phyloP scores from a whole-genome alignment of 2,113 vertebrate species.

The Pandion haliaetus region DNA sequence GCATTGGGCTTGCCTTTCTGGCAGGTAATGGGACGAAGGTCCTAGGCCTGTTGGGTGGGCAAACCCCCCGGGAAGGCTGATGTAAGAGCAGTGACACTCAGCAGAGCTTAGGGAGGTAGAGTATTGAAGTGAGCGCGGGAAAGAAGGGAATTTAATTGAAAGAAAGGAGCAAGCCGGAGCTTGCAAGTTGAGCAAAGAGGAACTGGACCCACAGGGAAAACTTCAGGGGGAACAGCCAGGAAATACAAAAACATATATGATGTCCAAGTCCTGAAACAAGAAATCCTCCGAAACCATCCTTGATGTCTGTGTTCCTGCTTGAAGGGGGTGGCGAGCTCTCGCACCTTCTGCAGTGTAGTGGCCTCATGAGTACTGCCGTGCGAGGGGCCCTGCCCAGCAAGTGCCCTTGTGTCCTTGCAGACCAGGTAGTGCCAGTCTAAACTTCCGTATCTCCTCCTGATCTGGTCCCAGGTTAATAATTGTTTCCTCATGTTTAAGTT shows the following conservation, averaged over 20 bases:
- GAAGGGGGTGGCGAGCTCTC: background rate
- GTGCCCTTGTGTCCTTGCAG: background rate
- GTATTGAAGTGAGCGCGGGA: background rate
- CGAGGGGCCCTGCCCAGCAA: background rate
- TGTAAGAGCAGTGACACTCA: too few relatives aligned
- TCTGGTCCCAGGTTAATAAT: constrained; percentile 35
- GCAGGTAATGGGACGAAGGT: background rate
- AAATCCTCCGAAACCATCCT: background rate
- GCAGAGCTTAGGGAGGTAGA: background rate
- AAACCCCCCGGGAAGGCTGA: background rate
- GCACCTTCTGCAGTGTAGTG: background rate
- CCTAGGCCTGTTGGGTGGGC: background rate
- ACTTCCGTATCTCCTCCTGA: background rate
- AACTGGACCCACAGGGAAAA: background rate
- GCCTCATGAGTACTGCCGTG: background rate
- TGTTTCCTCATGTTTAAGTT: background rate
- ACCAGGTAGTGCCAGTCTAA: background rate
- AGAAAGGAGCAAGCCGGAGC: background rate
- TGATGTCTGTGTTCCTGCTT: background rate
- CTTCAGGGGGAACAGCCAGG: background rate
- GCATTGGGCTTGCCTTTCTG: background rate
- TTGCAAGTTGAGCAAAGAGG: background rate
- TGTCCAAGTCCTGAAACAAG: background rate
- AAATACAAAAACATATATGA: background rate
- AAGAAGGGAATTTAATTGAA: background rate